Evolutionary conservation across 2,113 vertebrate species (phyloP).

Genomic region (Haliaeetus leucogaster): DNA sequence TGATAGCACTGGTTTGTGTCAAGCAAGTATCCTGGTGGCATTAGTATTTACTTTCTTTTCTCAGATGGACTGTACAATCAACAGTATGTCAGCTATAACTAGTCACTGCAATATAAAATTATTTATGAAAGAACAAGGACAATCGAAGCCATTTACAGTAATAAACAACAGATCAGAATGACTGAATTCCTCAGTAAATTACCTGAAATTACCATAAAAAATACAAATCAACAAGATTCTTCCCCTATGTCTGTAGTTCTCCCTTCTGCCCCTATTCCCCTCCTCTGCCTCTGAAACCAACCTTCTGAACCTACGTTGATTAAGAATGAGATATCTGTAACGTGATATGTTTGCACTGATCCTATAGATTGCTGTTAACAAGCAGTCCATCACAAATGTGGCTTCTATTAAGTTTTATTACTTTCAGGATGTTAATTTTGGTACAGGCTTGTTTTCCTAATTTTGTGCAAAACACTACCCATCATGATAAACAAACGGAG

Average conservation of each 20-base stretch:
- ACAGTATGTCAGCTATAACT: neutral
- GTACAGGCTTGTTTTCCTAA: neutral
- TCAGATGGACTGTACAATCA: neutral
- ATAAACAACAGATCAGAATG: neutral
- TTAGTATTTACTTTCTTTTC: neutral
- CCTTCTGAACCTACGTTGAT: neutral
- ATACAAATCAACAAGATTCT: neutral
- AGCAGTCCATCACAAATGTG: slow-evolving; percentile 3
- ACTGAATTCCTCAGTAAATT: neutral
- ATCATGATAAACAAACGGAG: neutral
- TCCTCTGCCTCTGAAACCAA: neutral
- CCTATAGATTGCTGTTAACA: neutral
- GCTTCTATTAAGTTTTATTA: slow-evolving; percentile 11
- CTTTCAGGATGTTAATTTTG: slow-evolving; percentile 15
- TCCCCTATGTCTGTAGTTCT: neutral
- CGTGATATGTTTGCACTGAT: neutral
- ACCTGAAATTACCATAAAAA: neutral
- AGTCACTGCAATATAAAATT: neutral
- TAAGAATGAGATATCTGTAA: neutral
- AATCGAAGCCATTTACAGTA: neutral
- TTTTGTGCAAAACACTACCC: neutral
- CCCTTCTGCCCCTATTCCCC: neutral
- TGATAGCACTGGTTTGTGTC: neutral
- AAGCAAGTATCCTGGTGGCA: neutral
- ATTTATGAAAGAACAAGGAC: neutral